Percentiles rank a stretch among this genome's conserved stretches.
Evolutionary conservation across 30 jellyfish, hydroid and myxozoan species (phyloP).

Genomic region (Rhopilema esculentum): DNA sequence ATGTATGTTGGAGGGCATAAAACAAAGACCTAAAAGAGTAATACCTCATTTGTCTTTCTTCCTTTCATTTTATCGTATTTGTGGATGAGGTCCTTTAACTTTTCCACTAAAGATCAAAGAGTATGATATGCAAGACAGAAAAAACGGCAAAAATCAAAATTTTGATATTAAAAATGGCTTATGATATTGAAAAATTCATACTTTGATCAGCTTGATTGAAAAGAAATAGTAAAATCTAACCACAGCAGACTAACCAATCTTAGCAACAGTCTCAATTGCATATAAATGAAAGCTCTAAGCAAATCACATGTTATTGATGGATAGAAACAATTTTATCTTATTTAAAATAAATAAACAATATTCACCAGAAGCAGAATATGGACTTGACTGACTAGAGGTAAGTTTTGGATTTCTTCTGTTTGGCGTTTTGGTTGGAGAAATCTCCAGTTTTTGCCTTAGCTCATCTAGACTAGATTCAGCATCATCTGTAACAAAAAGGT

Average conservation of each 20-base stretch:
- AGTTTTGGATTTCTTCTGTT: slow-evolving; percentile 15
- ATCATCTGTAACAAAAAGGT: slow-evolving; percentile 5
- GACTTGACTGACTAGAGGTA: slow-evolving; percentile 16
- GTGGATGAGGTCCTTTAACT: slow-evolving; percentile 32
- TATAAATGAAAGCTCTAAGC: too few species aligned
- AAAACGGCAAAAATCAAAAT: too few species aligned
- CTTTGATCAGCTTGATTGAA: too few species aligned
- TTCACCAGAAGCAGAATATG: slow-evolving; percentile 66
- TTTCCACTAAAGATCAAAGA: slow-evolving; percentile 43
- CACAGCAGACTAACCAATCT: too few species aligned
- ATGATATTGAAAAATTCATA: too few species aligned
- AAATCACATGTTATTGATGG: not conserved
- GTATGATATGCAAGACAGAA: too few species aligned
- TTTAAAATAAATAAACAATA: too few species aligned
- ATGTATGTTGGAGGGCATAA: too few species aligned
- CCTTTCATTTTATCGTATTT: slow-evolving; percentile 23
- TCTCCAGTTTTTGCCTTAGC: slow-evolving; percentile 36
- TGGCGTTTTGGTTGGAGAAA: slow-evolving; percentile 53
- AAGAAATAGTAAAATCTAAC: too few species aligned
- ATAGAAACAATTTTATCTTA: not conserved
- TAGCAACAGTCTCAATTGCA: too few species aligned
- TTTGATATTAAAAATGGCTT: too few species aligned
- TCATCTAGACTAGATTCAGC: slow-evolving; percentile 62
- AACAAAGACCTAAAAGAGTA: not conserved
- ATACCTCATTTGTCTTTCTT: not conserved